A percentile compares a stretch with the other conserved stretches of the same genome.
Conservation (phyloP, 2,113 vertebrate species). For the Vulpes ferrilata region DNA sequence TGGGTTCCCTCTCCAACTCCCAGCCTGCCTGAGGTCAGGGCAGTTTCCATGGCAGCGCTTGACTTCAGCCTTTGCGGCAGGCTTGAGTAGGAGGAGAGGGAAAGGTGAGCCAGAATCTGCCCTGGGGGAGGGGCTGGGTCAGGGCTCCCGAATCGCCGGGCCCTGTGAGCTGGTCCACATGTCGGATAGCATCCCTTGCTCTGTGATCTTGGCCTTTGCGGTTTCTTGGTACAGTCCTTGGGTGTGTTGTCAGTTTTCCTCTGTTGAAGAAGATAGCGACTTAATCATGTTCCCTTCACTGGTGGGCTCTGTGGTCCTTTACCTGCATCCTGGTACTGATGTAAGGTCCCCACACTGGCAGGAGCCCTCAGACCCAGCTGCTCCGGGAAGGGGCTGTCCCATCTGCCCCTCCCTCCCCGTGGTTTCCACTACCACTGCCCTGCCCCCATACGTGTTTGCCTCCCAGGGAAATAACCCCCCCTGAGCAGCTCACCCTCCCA, state of each 20-base stretch:
- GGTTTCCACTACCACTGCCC: neutral
- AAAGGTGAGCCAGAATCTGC: constrained; percentile 67
- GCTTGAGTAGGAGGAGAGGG: constrained; percentile 72
- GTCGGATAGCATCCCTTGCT: neutral
- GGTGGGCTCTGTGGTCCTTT: neutral
- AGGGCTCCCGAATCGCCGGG: neutral
- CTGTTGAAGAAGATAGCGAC: neutral
- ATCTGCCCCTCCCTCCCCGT: neutral
- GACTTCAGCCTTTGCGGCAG: constrained; percentile 61
- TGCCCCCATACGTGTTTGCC: neutral
- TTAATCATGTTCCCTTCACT: neutral
- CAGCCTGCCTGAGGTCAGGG: constrained; percentile 66
- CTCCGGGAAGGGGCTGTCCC: constrained; percentile 6
- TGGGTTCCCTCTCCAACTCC: constrained; percentile 80
- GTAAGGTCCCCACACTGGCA: neutral
- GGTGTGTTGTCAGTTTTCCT: neutral
- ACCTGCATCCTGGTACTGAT: neutral
- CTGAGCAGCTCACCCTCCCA: neutral
- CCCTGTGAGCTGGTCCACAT: neutral
- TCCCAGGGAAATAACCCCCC: neutral
- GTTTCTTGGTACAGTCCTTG: neutral
- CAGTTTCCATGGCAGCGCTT: constrained; percentile 55
- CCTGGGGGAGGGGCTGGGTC: constrained; percentile 63
- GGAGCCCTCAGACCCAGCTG: neutral
- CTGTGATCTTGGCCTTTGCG: constrained; percentile 21